Conservation (phyloP, 2,888 invertebrate species). For the Pycnomerus fuliginosus region DNA sequence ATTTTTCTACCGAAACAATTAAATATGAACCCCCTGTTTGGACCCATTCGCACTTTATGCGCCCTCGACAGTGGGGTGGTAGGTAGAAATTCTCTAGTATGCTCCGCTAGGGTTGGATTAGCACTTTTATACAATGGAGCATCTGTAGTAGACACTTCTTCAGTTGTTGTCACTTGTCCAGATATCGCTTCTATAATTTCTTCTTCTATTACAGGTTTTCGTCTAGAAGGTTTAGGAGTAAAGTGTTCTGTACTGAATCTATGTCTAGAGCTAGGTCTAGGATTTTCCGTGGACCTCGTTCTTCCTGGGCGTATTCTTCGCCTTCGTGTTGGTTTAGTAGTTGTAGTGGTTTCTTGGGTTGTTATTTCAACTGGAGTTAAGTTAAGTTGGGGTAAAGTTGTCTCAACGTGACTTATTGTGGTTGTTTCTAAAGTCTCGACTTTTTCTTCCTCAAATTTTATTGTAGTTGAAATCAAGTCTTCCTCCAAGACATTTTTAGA, state of each 20-base stretch:
- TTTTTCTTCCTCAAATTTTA: too few species aligned
- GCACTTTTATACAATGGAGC: slow-evolving; percentile 47
- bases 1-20: slow-evolving; percentile 58
- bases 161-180: slow-evolving; percentile 13
- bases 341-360: slow-evolving; percentile 12
- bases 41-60: slow-evolving; percentile 38
- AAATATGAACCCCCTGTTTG: slow-evolving; percentile 48
- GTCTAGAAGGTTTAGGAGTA: slow-evolving; percentile 13
- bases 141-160: slow-evolving; percentile 37
- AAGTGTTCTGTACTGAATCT: slow-evolving; percentile 36
- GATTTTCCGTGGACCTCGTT: slow-evolving; percentile 4
- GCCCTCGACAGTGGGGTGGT: slow-evolving; percentile 46
- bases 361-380: slow-evolving; percentile 11
- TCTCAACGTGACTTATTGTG: slow-evolving; percentile 1
- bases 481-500: too few species aligned
- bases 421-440: too few species aligned
- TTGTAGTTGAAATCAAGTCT: too few species aligned
- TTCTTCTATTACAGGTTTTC: slow-evolving; percentile 20
- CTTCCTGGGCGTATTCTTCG: slow-evolving; percentile 1
- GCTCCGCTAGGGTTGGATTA: slow-evolving; percentile 46
- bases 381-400: slow-evolving; percentile 3
- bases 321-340: slow-evolving; percentile 9
- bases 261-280: slow-evolving; percentile 30
- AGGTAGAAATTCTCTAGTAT: slow-evolving; percentile 30
- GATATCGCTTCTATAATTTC: slow-evolving; percentile 19